A percentile compares a stretch with the other conserved stretches of the same genome.
Evolutionary conservation across 2,888 invertebrate species (phyloP).

Genomic region (Diplolepis rosae): DNA sequence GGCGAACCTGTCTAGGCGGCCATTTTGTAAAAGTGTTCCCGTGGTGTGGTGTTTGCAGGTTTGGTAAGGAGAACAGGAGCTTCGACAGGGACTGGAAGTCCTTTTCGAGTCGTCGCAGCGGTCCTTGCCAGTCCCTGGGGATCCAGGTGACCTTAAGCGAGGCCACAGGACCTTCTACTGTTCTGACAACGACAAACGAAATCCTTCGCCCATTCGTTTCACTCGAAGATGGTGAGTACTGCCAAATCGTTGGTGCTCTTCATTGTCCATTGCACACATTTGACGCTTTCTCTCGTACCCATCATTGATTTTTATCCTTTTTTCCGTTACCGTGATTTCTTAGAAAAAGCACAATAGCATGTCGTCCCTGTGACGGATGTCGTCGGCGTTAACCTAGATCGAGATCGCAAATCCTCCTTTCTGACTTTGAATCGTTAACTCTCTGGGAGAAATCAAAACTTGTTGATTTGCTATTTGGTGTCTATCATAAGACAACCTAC

Average conservation of each 20-base stretch:
- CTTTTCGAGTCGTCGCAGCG: conserved; percentile 58
- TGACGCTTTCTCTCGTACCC: background rate
- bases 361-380: background rate
- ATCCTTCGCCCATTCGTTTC: conserved; percentile 55
- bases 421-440: background rate
- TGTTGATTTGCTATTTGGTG: conserved; percentile 9
- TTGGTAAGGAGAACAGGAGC: conserved; percentile 61
- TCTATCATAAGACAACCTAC: background rate
- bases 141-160: conserved; percentile 63
- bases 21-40: conserved; percentile 66
- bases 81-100: conserved; percentile 65
- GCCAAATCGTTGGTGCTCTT: conserved; percentile 27
- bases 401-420: conserved; percentile 11
- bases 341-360: background rate
- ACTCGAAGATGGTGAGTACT: conserved; percentile 65
- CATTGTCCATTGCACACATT: background rate
- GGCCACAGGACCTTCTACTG: conserved; percentile 56
- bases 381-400: conserved; percentile 18
- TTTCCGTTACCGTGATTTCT: background rate
- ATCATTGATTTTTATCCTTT: background rate
- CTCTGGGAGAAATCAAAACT: conserved; percentile 12
- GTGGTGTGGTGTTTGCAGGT: conserved; percentile 62
- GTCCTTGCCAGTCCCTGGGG: conserved; percentile 65
- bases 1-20: conserved; percentile 47
- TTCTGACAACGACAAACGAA: conserved; percentile 44